Base-by-base conservation (phyloP, 92 coral and sea anemone species). In the Umimayanthus chanpuru region DNA sequence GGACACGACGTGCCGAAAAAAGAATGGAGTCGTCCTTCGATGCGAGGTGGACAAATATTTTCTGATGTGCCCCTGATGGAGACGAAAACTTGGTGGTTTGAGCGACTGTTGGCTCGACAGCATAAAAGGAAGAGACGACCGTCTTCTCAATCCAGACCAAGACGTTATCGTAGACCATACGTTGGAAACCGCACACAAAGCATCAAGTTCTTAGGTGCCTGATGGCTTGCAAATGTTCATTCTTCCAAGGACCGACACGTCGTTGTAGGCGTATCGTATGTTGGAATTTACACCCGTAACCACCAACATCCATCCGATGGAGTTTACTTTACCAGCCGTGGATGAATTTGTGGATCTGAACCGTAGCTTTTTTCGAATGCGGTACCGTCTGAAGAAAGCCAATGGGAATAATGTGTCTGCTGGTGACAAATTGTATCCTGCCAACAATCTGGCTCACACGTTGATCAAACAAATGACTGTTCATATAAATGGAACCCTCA, bases 81-180 rank as follows among this genome's bases (percentile, higher is more conserved):
- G 65, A 23, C 38, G 65, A 47, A 11, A 1, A 14, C 65, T 3
- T 18, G 38, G 38, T n/a, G 5, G 18, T 44, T 77, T 65, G 81
- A 0, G 15, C 81, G 16, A 44, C 38, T 77, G 81, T 4, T 77
- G 36, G 81, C 81, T 9, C 81, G 81, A 77, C 61, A 77, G 65
- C 81, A 77, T 44, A 77, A 77, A 47, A 77, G 81, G 81, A 77
- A 77, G n/a, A 77, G 65, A 77, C 81, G 81, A 4, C 65, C 81
- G 81, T 77, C 81, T 44, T 77, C 65, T 77, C 81, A 23, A 21
- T 43, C 81, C 81, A 23, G 65, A 77, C 38, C 32, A 21, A n/a
- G n/a, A n/a, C n/a, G n/a, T n/a, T n/a, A n/a, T n/a, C 64, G 58
- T 44, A 4, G 81, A 77, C 81, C 1, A 77, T 77, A 77, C 81